These are phyloP conservation scores for Cataglyphis albicans DNA, from an alignment of 2,888 invertebrate genomes.

Conservation along the genomic window DNA sequence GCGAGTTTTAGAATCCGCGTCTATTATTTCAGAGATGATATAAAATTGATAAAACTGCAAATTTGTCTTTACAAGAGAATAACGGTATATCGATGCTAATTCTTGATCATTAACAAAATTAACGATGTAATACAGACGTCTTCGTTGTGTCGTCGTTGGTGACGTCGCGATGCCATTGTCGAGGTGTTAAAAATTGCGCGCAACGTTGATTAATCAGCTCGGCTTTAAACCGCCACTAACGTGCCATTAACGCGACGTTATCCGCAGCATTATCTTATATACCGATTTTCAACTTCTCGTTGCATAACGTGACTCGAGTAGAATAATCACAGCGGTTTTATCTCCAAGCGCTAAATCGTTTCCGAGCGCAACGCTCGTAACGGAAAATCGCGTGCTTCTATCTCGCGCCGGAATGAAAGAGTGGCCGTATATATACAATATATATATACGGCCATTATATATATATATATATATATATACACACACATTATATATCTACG, in stretches of 20 bases:
- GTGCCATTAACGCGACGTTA: conserved; percentile 52
- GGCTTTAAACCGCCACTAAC: conserved; percentile 11
- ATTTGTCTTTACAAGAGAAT: not conserved
- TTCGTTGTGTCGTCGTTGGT: not conserved
- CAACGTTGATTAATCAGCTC: conserved; percentile 25
- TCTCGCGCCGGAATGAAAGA: conserved; percentile 40
- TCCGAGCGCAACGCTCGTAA: conserved; percentile 52
- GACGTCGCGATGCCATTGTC: too few relatives aligned
- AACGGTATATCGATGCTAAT: not conserved
- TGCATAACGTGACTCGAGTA: conserved; percentile 53
- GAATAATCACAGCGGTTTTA: conserved; percentile 50
- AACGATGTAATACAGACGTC: not conserved
- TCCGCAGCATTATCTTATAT: conserved; percentile 26
- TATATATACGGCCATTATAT: conserved; percentile 2
- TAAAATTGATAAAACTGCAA: not conserved
- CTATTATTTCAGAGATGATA: not conserved
- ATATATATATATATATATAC: not conserved
- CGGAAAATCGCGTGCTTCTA: conserved; percentile 60
- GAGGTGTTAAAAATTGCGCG: conserved; percentile 34
- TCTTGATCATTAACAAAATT: conserved; percentile 1
- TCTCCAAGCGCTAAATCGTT: conserved; percentile 52
- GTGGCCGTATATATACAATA: conserved; percentile 25
- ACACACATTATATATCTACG: conserved; percentile 16
- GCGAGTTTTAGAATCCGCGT: conserved; percentile 2
- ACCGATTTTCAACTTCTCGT: conserved; percentile 52